Percentiles rank a stretch among this genome's conserved stretches.
These are phyloP conservation scores for Epistrophella euchroma DNA, from an alignment of 2,888 invertebrate genomes.

Conservation along the genomic window DNA sequence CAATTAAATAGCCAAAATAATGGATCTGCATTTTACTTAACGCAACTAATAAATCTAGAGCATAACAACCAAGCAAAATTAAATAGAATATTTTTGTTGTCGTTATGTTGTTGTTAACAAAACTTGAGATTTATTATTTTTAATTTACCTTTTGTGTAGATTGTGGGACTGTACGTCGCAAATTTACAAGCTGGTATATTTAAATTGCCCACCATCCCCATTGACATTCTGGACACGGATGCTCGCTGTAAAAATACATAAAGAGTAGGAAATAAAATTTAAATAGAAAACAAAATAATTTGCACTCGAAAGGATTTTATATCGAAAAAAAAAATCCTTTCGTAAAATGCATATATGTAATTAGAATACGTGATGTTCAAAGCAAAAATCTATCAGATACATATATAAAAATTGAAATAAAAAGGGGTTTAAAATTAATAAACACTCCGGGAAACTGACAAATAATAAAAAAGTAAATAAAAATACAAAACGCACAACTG, in stretches of 20 bases:
- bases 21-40: neutral
- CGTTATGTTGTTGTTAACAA: neutral
- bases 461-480: neutral
- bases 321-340: neutral
- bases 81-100: neutral
- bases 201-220: constrained; percentile 83
- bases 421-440: too few relatives aligned
- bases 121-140: constrained; percentile 14
- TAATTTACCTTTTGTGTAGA: constrained; percentile 82
- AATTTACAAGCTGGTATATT: constrained; percentile 83
- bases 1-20: constrained; percentile 6
- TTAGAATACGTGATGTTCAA: neutral
- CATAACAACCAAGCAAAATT: constrained; percentile 11
- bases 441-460: neutral
- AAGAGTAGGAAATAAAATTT: neutral
- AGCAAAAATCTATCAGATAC: neutral
- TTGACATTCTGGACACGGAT: constrained; percentile 83
- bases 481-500: too few relatives aligned
- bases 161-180: constrained; percentile 81
- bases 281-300: neutral
- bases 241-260: constrained; percentile 81
- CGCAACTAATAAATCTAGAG: constrained; percentile 20
- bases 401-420: neutral
- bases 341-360: neutral
- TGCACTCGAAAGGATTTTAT: constrained; percentile 4